Conservation (phyloP, 2,797 vertebrate species). For the Rhyacichthys aspro region DNA sequence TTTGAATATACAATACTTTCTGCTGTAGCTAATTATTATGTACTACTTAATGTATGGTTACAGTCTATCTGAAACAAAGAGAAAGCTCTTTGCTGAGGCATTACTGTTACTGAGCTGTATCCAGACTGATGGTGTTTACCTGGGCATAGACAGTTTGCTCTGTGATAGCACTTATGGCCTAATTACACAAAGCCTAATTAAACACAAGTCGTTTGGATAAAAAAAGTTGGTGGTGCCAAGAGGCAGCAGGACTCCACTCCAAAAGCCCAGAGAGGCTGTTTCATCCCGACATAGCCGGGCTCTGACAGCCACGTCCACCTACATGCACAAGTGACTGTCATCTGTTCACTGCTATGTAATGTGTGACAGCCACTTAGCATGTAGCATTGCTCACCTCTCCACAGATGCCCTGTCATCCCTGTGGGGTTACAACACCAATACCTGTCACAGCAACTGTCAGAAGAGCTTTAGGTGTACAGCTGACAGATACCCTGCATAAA, state of each 20-base stretch:
- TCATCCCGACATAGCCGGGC: no score
- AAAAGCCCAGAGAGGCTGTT: not conserved
- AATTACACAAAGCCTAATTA: constrained; percentile 28
- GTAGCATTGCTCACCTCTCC: constrained; percentile 51
- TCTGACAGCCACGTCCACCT: constrained; percentile 44
- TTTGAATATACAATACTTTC: no score
- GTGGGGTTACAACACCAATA: constrained; percentile 41
- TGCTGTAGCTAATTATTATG: no score
- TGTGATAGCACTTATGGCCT: constrained; percentile 5
- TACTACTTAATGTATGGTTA: no score
- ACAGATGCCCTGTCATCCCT: constrained; percentile 56
- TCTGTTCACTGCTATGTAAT: constrained; percentile 20
- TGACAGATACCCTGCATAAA: constrained; percentile 32
- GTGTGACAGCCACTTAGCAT: constrained; percentile 55
- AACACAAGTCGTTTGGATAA: constrained; percentile 15
- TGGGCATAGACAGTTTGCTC: constrained; percentile 23
- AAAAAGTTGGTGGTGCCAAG: constrained; percentile 11
- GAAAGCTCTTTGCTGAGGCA: constrained; percentile 28
- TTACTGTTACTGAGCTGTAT: constrained; percentile 18
- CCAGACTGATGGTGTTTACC: constrained; percentile 28
- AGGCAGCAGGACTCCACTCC: constrained; percentile 1
- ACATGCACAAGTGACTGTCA: constrained; percentile 46
- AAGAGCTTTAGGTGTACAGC: constrained; percentile 36
- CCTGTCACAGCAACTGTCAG: constrained; percentile 26
- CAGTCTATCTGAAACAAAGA: constrained; percentile 31